Conservation (phyloP, 2,797 vertebrate species). For the Otolemur crassicaudatus region DNA sequence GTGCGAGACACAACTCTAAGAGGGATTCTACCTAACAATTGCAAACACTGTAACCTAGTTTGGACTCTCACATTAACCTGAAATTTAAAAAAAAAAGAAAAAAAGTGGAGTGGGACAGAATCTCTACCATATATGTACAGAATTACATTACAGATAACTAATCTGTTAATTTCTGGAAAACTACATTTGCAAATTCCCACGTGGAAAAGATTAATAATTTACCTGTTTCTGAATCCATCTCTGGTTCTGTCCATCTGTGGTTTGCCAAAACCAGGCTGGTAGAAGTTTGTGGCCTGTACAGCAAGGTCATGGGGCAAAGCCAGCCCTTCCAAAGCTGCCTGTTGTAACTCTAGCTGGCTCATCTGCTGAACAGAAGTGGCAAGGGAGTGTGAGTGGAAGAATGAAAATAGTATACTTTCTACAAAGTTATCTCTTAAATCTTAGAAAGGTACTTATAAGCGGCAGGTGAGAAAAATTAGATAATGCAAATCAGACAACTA, state of each 20-base stretch:
- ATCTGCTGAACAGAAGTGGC: constrained; percentile 87
- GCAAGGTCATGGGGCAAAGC: constrained; percentile 94
- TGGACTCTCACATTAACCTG: too few species aligned
- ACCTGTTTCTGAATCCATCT: constrained; percentile 94
- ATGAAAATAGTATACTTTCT: not conserved
- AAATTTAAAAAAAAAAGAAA: too few species aligned
- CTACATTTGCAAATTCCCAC: not conserved
- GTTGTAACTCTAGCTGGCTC: constrained; percentile 92
- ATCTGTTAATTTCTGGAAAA: constrained; percentile 22
- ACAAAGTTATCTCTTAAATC: not conserved
- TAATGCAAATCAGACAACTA: not conserved
- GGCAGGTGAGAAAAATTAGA: constrained; percentile 11
- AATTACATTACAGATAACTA: not conserved
- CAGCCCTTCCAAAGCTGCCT: constrained; percentile 93
- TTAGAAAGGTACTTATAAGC: not conserved
- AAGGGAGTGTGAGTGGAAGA: not conserved
- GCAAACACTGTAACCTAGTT: too few species aligned
- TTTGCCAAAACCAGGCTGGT: constrained; percentile 93
- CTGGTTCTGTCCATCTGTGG: constrained; percentile 91
- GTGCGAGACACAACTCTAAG: too few species aligned
- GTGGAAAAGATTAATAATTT: not conserved
- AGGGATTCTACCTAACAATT: too few species aligned
- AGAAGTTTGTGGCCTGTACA: constrained; percentile 92
- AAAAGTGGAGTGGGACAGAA: not conserved
- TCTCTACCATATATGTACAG: not conserved